Base-by-base conservation (phyloP, 2,888 invertebrate species). In the Epistrophella euchroma region DNA sequence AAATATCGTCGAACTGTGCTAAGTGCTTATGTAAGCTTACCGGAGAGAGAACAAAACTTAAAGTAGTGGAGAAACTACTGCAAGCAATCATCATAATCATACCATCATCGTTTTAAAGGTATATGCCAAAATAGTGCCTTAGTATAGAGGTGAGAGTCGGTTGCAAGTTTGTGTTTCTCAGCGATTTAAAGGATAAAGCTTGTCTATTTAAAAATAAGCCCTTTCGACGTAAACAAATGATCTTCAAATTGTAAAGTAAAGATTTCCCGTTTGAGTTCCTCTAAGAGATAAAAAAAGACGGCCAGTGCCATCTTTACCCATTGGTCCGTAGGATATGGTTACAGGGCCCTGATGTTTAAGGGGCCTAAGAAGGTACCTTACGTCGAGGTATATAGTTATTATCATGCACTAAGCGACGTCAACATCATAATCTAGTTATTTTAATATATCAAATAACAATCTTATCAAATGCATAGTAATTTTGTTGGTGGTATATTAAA, bases 21-120 rank as follows among this genome's bases (percentile, higher is more conserved):
- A 75, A 72, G 52, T 66, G 83, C 64, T 45, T 79, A 58, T 43
- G 83, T 71, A 74, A 66, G 66, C 47, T 66, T 35, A 74, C 62
- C 64, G 76, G 70, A 79, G 52, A 85, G 84, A 80, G 76, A 72
- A 72, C 72, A 76, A 66, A 66, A 47, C 47, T 45, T 66, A 35
- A 47, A 47, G 45, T 43, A 43, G 47, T 66, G 35, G 66, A 66
- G 66, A 47, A 66, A 47, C 66, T 66, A 47, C 45, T 47, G 66
- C 32, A 66, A 47, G 66, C 47, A 35, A 47, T 66, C 47, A 66
- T 35, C 37, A 15, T 19, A 43, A 37, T 19, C 60, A 40, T 28
- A 60, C 43, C 11, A 43, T 32, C 32, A 32, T 60, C 55, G n/a
- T 37, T 37, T 37, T 5, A 9, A 62, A 62, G 28, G 43, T 62